Conservation (phyloP, 1,140 invertebrate genomes). For the Bombus fervidus region DNA sequence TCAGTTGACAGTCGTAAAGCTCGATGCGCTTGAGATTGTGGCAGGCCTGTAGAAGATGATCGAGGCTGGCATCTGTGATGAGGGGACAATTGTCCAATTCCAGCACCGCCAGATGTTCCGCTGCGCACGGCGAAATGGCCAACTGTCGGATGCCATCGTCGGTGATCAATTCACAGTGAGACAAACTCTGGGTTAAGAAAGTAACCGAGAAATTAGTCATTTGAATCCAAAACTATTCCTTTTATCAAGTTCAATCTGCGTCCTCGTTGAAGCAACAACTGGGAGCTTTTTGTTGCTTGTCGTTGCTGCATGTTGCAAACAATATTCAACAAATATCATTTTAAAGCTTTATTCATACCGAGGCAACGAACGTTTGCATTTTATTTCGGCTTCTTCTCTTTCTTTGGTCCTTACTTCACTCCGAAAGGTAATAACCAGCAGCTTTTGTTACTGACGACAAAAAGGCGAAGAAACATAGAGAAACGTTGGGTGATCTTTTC, state of each 20-base stretch:
- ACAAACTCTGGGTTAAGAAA: slow-evolving; percentile 90
- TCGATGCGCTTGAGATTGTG: slow-evolving; percentile 98
- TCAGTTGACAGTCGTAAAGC: slow-evolving; percentile 99
- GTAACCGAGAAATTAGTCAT: not conserved
- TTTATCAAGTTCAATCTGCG: not conserved
- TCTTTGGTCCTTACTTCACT: not conserved
- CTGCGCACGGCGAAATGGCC: slow-evolving; percentile 94
- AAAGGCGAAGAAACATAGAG: not conserved
- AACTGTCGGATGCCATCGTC: slow-evolving; percentile 98
- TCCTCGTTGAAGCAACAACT: not conserved
- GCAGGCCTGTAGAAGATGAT: slow-evolving; percentile 94
- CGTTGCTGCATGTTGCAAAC: not conserved
- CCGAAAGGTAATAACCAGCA: not conserved
- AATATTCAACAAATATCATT: not conserved
- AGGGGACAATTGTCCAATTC: slow-evolving; percentile 99
- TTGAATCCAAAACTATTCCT: not conserved
- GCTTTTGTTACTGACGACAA: not conserved
- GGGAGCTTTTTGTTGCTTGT: not conserved
- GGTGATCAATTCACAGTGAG: slow-evolving; percentile 99
- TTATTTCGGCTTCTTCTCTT: not conserved
- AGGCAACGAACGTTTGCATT: not conserved
- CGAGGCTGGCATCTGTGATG: slow-evolving; percentile 98
- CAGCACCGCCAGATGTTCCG: slow-evolving; percentile 94
- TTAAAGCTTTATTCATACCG: not conserved
- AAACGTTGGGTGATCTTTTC: not conserved